Evolutionary conservation across 2,797 vertebrate genomes (phyloP), one percentile per base, ranked within the genome.

Genomic region (Melanotaenia trifasciata): DNA sequence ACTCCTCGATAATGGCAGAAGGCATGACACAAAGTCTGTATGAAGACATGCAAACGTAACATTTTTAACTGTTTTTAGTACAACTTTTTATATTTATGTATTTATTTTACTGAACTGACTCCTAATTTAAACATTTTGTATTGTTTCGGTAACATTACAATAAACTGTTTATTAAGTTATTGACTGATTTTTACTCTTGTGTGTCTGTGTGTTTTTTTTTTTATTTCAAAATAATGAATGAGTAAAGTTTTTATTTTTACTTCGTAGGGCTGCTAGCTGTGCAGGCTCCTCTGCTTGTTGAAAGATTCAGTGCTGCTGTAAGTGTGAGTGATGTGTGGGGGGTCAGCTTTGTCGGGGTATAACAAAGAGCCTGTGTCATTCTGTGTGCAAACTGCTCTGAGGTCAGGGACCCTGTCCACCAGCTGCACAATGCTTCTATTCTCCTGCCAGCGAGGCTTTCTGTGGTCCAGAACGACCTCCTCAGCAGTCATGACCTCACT

Each of bases 351-450:
- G 87, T 96, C 93, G 3, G 87, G 81, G 36, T 30, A 89, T 87
- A 85, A 98, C 96, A 95, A 97, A 95, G 75, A 93, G 94, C 80
- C 94, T 89, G 95, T 96, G 94, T 97, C 94, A 84, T 93, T 91
- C 0, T 94, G 95, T 0, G 87, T 89, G 94, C 94, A 95, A 87
- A 93, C 95, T 3, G 92, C 93, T 92, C 95, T 96, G 86, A 96
- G 93, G 89, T 97, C 96, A 75, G 94, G 92, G 70, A 71, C 81
- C 70, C 64, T 0, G 54, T 66, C 67, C 58, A 4, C 65, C 67
- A 14, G 28, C 78, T 20, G 67, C 50, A 91, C 92, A 93, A 76
- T 77, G 81, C 35, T 47, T 56, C 74, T 85, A 74, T 91, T 91
- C 80, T 85, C 35, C 53, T 76, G 72, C 86, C 82, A 50, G 72